A percentile compares a stretch with the other conserved stretches of the same genome.
phyloP scores from a whole-genome alignment of 2,888 invertebrate species.

The Cataglyphis altisquamis region DNA sequence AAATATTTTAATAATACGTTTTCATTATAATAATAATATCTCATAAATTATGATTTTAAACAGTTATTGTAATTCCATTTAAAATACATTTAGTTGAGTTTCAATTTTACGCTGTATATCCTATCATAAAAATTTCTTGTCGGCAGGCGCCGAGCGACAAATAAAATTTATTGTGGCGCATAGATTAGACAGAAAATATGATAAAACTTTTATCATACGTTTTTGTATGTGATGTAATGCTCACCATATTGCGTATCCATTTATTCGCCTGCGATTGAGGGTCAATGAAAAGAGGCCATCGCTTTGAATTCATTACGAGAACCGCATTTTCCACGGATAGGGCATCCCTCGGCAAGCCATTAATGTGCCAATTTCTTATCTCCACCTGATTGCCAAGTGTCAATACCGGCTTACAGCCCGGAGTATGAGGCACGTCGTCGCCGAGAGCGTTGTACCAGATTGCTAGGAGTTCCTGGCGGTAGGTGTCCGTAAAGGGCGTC shows the following conservation, averaged over 20 bases:
- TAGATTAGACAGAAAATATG: background rate
- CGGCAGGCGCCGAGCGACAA: no score
- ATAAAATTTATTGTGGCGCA: background rate
- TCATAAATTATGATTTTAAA: slow-evolving; percentile 16
- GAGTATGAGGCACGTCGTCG: slow-evolving; percentile 89
- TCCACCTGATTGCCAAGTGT: slow-evolving; percentile 92
- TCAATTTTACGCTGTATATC: background rate
- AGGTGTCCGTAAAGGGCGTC: slow-evolving; percentile 92
- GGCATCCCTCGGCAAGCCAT: slow-evolving; percentile 94
- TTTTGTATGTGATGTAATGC: slow-evolving; percentile 63
- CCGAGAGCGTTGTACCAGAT: slow-evolving; percentile 88
- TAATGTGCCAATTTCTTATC: slow-evolving; percentile 94
- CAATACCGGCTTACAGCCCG: slow-evolving; percentile 89
- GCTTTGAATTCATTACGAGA: slow-evolving; percentile 92
- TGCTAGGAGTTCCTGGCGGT: slow-evolving; percentile 87
- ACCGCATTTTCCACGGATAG: slow-evolving; percentile 96
- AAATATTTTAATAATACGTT: slow-evolving; percentile 16
- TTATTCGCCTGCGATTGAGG: slow-evolving; percentile 97
- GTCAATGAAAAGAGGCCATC: slow-evolving; percentile 97
- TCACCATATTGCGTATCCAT: slow-evolving; percentile 96
- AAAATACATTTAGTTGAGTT: background rate
- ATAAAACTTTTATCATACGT: background rate
- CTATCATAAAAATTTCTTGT: background rate
- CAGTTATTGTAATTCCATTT: background rate
- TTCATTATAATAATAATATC: background rate